Conservation (phyloP, 2,797 vertebrate species). For the Lutjanus argentimaculatus region DNA sequence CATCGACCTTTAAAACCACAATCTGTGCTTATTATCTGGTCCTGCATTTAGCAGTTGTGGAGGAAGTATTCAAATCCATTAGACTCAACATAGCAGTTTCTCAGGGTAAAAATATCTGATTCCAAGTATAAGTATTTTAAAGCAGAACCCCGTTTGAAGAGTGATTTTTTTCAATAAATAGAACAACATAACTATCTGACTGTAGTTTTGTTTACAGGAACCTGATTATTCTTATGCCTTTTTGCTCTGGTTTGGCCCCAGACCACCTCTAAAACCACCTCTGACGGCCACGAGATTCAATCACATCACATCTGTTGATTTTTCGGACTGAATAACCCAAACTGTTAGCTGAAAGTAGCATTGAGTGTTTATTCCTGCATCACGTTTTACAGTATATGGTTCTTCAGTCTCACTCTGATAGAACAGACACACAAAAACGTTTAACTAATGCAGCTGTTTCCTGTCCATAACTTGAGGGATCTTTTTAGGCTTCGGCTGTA, state of each 20-base stretch:
- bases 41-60: neutral
- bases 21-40: neutral
- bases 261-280: too few species aligned
- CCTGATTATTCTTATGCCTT: neutral
- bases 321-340: neutral
- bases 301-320: too few species aligned
- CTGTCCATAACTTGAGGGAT: neutral
- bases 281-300: too few species aligned
- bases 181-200: neutral
- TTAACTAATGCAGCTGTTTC: too few species aligned
- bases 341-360: neutral
- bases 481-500: neutral
- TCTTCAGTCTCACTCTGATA: neutral
- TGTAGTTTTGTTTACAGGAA: neutral
- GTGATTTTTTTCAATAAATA: neutral
- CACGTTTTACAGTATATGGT: neutral
- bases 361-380: neutral
- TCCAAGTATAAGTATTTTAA: neutral
- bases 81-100: neutral
- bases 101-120: neutral
- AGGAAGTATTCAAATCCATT: neutral
- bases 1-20: constrained; percentile 14
- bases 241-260: too few species aligned
- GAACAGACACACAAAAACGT: neutral
- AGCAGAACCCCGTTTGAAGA: neutral